These are phyloP conservation scores for Chrysodeixis includens DNA, from an alignment of 2,888 invertebrate genomes.

Conservation along the genomic window DNA sequence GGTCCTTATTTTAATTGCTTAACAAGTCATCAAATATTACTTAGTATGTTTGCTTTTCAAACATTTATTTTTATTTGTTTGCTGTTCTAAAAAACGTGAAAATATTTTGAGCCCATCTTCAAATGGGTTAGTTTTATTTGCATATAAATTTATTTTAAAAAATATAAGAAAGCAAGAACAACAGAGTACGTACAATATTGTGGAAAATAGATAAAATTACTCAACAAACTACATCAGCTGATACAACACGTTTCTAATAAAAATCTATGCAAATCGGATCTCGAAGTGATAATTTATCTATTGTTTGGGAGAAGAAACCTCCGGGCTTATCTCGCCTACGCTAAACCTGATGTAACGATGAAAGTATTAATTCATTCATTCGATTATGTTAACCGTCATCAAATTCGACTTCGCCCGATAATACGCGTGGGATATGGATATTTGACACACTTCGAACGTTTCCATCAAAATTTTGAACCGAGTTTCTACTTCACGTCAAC, in stretches of 20 bases:
- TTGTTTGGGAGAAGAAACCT: conserved; percentile 12
- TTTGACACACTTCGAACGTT: conserved; percentile 52
- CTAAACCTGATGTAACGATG: conserved; percentile 44
- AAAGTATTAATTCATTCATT: conserved; percentile 62
- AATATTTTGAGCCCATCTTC: not conserved
- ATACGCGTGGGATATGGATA: conserved; percentile 60
- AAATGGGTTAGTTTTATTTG: too few relatives aligned
- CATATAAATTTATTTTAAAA: too few relatives aligned
- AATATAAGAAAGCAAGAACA: too few relatives aligned
- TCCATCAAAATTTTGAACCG: conserved; percentile 27
- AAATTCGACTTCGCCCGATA: conserved; percentile 61
- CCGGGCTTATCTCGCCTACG: conserved; percentile 49
- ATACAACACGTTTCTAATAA: conserved; percentile 1
- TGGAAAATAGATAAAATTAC: not conserved
- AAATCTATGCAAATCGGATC: conserved; percentile 1
- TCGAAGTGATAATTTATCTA: conserved; percentile 1
- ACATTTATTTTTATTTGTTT: too few relatives aligned
- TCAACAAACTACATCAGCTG: not conserved
- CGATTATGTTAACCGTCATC: conserved; percentile 60
- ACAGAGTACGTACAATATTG: not conserved
- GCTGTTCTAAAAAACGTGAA: not conserved
- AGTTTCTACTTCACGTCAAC: conserved; percentile 14
- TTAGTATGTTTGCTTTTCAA: not conserved
- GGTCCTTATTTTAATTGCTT: too few relatives aligned
- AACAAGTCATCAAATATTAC: too few relatives aligned